phyloP scores from a whole-genome alignment of 2,888 invertebrate genomes.

The Bugulina stolonifera region DNA sequence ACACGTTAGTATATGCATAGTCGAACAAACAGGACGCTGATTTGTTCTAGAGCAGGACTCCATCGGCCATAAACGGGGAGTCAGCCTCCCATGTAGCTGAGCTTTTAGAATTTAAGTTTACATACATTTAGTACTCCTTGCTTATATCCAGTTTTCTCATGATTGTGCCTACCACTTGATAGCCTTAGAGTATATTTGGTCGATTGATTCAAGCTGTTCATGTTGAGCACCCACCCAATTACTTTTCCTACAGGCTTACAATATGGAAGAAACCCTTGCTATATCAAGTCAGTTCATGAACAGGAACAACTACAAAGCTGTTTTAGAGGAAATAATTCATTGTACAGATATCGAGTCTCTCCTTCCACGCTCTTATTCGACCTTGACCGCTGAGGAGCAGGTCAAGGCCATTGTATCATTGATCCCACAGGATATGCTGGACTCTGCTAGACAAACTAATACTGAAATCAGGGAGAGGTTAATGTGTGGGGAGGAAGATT shows the following conservation, averaged over 20 bases:
- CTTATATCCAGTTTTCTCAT: too few relatives aligned
- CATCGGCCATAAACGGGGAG: too few relatives aligned
- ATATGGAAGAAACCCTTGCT: conserved; percentile 47
- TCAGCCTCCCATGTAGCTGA: too few relatives aligned
- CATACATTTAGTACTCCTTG: too few relatives aligned
- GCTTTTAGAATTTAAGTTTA: too few relatives aligned
- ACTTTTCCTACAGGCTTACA: conserved; percentile 51
- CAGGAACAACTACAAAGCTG: conserved; percentile 42
- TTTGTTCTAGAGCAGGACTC: too few relatives aligned
- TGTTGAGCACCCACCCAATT: too few relatives aligned
- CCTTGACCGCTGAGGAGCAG: conserved; percentile 31
- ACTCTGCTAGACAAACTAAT: conserved; percentile 26
- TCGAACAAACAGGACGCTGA: too few relatives aligned
- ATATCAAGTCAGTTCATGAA: conserved; percentile 51
- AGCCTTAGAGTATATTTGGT: too few relatives aligned
- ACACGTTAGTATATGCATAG: too few relatives aligned
- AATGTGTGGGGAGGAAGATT: conserved; percentile 4
- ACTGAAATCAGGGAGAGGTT: background rate
- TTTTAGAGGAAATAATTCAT: conserved; percentile 48
- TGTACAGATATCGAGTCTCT: background rate
- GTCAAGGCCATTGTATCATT: conserved; percentile 38
- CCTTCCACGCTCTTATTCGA: background rate
- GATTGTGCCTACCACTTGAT: too few relatives aligned
- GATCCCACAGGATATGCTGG: conserved; percentile 37
- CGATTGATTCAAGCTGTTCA: too few relatives aligned